Percentiles rank a stretch among this genome's conserved stretches.
phyloP scores from a whole-genome alignment of 1,140 invertebrate species.

The Stenopsyche tienmushanensis region DNA sequence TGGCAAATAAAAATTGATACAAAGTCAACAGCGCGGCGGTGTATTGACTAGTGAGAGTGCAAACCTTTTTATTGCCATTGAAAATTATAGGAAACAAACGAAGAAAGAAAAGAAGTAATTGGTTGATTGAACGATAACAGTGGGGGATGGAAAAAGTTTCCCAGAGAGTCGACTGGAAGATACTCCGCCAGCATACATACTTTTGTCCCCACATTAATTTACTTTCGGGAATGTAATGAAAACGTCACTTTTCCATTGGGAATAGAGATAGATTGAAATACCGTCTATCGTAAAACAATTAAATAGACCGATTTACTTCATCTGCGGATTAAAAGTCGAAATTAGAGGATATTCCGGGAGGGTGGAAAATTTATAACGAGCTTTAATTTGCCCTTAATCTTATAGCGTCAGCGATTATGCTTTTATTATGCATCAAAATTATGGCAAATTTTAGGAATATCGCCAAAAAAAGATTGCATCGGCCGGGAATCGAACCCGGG shows the following conservation, averaged over 20 bases:
- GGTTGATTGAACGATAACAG: slow-evolving; percentile 40
- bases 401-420: neutral
- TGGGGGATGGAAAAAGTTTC: slow-evolving; percentile 25
- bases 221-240: neutral
- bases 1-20: slow-evolving; percentile 29
- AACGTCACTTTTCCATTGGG: neutral
- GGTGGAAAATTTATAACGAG: neutral
- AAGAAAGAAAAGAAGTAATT: slow-evolving; percentile 29
- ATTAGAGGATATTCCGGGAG: no score
- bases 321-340: no score
- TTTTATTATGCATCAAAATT: neutral
- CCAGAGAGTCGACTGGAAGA: neutral
- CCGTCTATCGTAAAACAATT: neutral
- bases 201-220: neutral
- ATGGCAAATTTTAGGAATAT: no score
- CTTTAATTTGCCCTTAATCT: neutral
- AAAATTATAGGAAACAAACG: slow-evolving; percentile 40
- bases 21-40: slow-evolving; percentile 23
- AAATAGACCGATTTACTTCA: neutral
- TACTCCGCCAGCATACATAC: no score
- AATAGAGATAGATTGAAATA: slow-evolving; percentile 1
- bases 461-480: slow-evolving; percentile 61
- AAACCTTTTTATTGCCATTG: slow-evolving; percentile 27
- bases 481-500: slow-evolving; percentile 90
- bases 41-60: neutral